These are phyloP conservation scores for Mythimna albipuncta DNA, from an alignment of 2,888 invertebrate genomes.

Conservation along the genomic window DNA sequence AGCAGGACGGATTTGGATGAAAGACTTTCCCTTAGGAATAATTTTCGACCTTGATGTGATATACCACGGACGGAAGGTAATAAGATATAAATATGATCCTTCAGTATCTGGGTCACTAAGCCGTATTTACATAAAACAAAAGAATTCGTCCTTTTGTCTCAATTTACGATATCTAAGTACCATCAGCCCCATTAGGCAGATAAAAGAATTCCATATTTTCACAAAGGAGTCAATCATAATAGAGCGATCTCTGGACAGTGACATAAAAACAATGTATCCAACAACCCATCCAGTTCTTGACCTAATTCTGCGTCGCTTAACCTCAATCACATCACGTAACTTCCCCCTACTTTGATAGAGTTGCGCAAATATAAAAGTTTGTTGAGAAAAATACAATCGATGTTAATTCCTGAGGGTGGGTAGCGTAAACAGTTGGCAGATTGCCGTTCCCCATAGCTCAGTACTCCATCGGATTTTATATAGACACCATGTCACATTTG, in stretches of 20 bases:
- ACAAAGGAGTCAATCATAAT: conserved; percentile 40
- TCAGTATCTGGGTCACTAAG: conserved; percentile 18
- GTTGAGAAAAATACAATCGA: conserved; percentile 56
- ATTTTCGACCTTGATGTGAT: too few relatives aligned
- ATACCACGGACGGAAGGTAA: too few relatives aligned
- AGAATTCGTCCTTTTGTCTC: neutral
- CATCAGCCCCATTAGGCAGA: neutral
- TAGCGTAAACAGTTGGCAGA: conserved; percentile 75
- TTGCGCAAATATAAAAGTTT: conserved; percentile 47
- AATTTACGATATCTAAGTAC: neutral
- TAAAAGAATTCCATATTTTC: conserved; percentile 15
- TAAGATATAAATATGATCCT: neutral
- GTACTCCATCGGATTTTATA: conserved; percentile 73
- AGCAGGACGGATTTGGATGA: too few relatives aligned
- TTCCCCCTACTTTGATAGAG: conserved; percentile 22
- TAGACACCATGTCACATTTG: conserved; percentile 79
- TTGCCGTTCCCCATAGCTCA: conserved; percentile 74
- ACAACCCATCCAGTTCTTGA: conserved; percentile 50
- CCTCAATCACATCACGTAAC: conserved; percentile 32
- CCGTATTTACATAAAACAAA: neutral
- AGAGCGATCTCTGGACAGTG: conserved; percentile 1
- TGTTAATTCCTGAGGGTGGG: conserved; percentile 46
- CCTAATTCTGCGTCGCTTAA: conserved; percentile 47
- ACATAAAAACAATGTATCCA: conserved; percentile 23
- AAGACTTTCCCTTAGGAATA: too few relatives aligned